phyloP scores from a whole-genome alignment of 2,113 vertebrate genomes.

The Neofelis nebulosa region DNA sequence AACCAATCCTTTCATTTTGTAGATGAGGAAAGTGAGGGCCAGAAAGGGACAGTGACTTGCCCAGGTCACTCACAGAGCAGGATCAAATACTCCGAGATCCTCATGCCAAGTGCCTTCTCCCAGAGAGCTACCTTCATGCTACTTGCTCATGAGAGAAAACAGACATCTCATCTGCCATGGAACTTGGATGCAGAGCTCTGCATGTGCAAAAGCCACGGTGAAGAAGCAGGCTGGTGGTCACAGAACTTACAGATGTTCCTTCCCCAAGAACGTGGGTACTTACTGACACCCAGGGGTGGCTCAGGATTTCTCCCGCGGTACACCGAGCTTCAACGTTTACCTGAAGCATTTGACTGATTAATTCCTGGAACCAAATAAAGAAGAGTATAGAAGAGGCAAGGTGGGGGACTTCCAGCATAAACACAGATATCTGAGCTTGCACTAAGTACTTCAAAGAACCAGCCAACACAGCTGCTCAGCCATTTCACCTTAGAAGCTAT shows the following conservation, averaged over 20 bases:
- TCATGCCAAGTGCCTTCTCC: neutral
- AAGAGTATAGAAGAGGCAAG: neutral
- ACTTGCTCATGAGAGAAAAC: neutral
- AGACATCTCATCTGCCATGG: fast-evolving
- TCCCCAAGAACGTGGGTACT: constrained; percentile 71
- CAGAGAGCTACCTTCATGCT: neutral
- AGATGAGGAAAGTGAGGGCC: neutral
- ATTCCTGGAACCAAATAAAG: constrained; percentile 85
- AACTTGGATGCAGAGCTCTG: neutral
- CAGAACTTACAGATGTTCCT: fast-evolving
- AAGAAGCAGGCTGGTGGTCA: neutral
- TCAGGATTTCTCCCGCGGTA: constrained; percentile 93
- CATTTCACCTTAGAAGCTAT: fast-evolving
- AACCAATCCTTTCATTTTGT: neutral
- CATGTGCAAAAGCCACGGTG: fast-evolving
- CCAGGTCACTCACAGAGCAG: neutral
- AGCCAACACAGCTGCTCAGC: neutral
- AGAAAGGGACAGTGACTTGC: neutral
- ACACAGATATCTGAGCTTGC: neutral
- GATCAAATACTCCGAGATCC: neutral
- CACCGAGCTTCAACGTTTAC: constrained; percentile 94
- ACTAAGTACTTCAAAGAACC: neutral
- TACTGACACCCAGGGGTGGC: constrained; percentile 97
- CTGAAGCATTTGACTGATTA: constrained; percentile 96
- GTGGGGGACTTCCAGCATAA: neutral